Evolutionary conservation across 2,797 vertebrate genomes (phyloP), one percentile per base, ranked within the genome.

Genomic region (Loris lydekkerianus): DNA sequence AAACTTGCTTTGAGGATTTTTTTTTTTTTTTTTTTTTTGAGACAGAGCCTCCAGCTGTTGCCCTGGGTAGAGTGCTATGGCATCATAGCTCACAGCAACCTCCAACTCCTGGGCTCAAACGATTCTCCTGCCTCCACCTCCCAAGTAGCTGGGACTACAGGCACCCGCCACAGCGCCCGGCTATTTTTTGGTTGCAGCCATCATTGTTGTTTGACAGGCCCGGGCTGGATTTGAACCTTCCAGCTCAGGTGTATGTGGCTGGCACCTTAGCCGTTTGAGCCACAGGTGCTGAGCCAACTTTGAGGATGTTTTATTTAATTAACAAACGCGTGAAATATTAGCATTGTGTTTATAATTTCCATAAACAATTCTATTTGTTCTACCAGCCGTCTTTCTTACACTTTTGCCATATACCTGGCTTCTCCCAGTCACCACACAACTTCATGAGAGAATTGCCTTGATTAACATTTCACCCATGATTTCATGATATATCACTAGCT

Each of bases 381-480:
- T 89, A 11, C 3, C 15, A 73, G 2, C 0, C 43, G 31, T 75
- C 9, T 72, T 78, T 65, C 29, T 86, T 76, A 65, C 2, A 46
- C 0, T 2, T 65, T 58, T 86, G 31, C 13, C 37, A n/a, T 58
- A 40, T 20, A 14, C 11, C 2, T 11, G 46, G 13, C 77, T 75
- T 92, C 25, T 78, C 21, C 31, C 43, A 34, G 1, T 82, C 27
- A 63, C 4, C 63, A 58, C 17, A 37, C 6, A 58, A 15, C 31
- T 78, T 91, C 25, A 72, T 18, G 46, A 37, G 7, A 76, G 43
- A 94, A 70, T 37, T 69, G 8, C 8, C 31, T 67, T 94, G 43
- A 58, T 86, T 96, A 86, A 76, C 65, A 95, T 94, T 96, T 95
- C 46, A 81, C 65, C 40, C 17, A 67, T 29, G 21, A 96, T 63